Percentiles rank a stretch among this genome's conserved stretches.
Evolutionary conservation across 2,113 vertebrate genomes (phyloP).

Genomic region (Triplophysa tibetana): DNA sequence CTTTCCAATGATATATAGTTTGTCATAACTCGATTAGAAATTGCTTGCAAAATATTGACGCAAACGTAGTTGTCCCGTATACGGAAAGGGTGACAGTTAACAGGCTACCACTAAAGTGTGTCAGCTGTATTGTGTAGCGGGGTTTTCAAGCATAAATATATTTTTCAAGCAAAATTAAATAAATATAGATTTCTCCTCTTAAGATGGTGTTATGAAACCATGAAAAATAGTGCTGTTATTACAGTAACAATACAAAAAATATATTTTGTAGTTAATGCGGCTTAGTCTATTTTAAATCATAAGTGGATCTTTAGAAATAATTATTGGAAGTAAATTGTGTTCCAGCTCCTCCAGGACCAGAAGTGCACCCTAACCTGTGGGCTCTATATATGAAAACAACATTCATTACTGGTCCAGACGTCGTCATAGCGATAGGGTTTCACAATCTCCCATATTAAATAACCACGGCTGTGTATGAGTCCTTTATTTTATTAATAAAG

Average conservation of each 20-base stretch:
- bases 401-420: slow-evolving; percentile 22
- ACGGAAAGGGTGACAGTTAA: too few species aligned
- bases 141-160: background rate
- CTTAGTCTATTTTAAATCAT: background rate
- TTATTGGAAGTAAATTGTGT: slow-evolving; percentile 17
- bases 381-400: slow-evolving; percentile 33
- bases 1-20: too few species aligned
- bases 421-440: slow-evolving; percentile 33
- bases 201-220: background rate
- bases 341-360: background rate
- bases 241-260: background rate
- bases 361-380: slow-evolving; percentile 22
- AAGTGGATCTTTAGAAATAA: background rate
- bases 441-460: slow-evolving; percentile 20
- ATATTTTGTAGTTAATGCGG: background rate
- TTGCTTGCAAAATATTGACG: too few species aligned
- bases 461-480: slow-evolving; percentile 13
- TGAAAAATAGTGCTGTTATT: background rate
- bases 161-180: background rate
- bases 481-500: slow-evolving; percentile 31
- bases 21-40: too few species aligned
- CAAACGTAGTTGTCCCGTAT: too few species aligned
- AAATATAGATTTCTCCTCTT: background rate
- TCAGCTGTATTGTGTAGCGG: background rate
- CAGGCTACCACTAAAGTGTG: too few species aligned